phyloP scores from a whole-genome alignment of 2,113 vertebrate genomes.

The Monopterus albus region DNA sequence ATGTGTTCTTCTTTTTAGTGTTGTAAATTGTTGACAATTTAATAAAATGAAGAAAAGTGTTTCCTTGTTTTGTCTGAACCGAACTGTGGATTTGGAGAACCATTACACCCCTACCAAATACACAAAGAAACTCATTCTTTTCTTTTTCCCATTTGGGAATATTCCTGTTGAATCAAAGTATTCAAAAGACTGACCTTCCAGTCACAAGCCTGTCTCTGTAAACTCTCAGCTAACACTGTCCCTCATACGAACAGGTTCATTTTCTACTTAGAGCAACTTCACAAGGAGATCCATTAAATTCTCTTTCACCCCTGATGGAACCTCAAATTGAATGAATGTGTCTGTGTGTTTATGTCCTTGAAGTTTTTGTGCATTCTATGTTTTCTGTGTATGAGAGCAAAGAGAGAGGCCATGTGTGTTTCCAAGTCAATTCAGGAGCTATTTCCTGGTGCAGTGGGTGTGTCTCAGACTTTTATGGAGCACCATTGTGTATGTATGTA shows the following conservation, averaged over 20 bases:
- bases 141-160: background rate
- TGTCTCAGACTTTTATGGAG: slow-evolving; percentile 9
- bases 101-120: too few species aligned
- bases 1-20: too few species aligned
- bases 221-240: slow-evolving; percentile 11
- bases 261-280: slow-evolving; percentile 22
- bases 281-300: slow-evolving; percentile 26
- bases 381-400: background rate
- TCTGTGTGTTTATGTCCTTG: slow-evolving; percentile 38
- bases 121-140: too few species aligned
- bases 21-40: too few species aligned
- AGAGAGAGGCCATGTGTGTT: background rate
- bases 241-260: slow-evolving; percentile 30
- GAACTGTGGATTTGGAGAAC: too few species aligned
- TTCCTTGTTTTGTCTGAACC: too few species aligned
- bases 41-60: too few species aligned
- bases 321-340: slow-evolving; percentile 12
- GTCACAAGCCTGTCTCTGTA: background rate
- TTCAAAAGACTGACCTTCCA: slow-evolving; percentile 15
- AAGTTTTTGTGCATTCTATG: slow-evolving; percentile 15
- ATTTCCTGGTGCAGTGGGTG: slow-evolving; percentile 22
- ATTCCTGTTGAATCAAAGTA: slow-evolving; percentile 21
- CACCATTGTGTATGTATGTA: background rate
- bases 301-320: slow-evolving; percentile 30
- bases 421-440: slow-evolving; percentile 25